Percentiles rank a stretch among this genome's conserved stretches.
Evolutionary conservation across 30 jellyfish, hydroid and myxozoan genomes (phyloP).

Genomic region (Haliclystus octoradiatus): DNA sequence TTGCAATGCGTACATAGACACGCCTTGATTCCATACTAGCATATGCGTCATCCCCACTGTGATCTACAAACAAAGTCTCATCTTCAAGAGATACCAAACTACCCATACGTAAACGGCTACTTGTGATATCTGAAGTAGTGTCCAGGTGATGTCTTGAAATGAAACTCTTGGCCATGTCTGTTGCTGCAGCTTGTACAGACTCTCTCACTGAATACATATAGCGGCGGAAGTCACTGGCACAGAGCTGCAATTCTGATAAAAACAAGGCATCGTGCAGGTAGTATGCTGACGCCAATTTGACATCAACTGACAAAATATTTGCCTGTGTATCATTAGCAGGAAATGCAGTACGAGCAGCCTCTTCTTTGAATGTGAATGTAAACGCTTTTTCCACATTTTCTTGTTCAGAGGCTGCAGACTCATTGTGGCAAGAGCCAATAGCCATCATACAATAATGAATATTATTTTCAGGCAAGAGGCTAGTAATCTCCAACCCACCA

Average conservation of each 20-base stretch:
- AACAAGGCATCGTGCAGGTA: slow-evolving; percentile 66
- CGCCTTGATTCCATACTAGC: background rate
- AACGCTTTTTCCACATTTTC: background rate
- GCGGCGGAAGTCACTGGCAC: slow-evolving; percentile 85
- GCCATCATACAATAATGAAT: slow-evolving; percentile 54
- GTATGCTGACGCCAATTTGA: slow-evolving; percentile 84
- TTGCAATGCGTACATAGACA: background rate
- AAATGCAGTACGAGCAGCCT: background rate
- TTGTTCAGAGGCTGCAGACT: background rate
- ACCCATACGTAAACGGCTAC: background rate
- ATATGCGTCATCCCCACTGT: background rate
- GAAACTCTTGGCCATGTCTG: slow-evolving; percentile 89
- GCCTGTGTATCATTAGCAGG: background rate
- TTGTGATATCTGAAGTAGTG: background rate
- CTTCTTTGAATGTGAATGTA: slow-evolving; percentile 4
- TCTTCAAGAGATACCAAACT: slow-evolving; percentile 4
- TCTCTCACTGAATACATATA: slow-evolving; percentile 65
- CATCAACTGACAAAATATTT: background rate
- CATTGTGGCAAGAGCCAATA: slow-evolving; percentile 42
- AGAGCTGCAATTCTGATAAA: slow-evolving; percentile 53
- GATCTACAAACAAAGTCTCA: slow-evolving; percentile 8
- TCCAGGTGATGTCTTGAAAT: slow-evolving; percentile 15
- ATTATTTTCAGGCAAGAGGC: slow-evolving; percentile 41
- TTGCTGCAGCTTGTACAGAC: slow-evolving; percentile 88
- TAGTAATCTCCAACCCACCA: slow-evolving; percentile 57